Conservation (phyloP, 2,888 invertebrate genomes). For the Protophormia terraenovae region DNA sequence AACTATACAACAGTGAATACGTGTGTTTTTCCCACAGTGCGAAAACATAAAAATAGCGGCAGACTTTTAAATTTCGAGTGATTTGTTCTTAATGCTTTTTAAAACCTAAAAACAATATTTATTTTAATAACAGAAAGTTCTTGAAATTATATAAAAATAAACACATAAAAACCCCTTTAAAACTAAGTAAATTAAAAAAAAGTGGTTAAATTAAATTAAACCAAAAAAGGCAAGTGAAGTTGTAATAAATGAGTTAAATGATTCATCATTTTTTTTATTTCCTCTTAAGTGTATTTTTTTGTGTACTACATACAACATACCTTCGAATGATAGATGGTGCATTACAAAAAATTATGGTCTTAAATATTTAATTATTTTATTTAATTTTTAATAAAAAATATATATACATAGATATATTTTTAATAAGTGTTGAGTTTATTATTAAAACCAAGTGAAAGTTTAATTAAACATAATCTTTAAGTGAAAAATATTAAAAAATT, state of each 20-base stretch:
- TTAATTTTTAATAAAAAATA: neutral
- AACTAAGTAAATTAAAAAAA: neutral
- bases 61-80: neutral
- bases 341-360: neutral
- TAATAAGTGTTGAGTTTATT: neutral
- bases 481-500: neutral
- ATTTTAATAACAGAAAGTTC: slow-evolving; percentile 15
- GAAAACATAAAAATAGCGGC: neutral
- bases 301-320: too few species aligned
- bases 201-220: neutral
- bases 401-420: too few species aligned
- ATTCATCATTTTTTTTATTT: slow-evolving; percentile 1
- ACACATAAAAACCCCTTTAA: neutral
- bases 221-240: slow-evolving; percentile 33
- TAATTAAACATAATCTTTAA: neutral
- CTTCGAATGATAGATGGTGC: too few species aligned
- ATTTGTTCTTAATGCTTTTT: neutral
- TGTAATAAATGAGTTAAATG: slow-evolving; percentile 6
- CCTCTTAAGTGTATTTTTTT: neutral
- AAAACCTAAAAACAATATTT: neutral
- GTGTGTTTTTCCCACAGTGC: slow-evolving; percentile 5
- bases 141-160: neutral
- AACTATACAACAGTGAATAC: slow-evolving; percentile 2
- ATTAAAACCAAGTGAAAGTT: slow-evolving; percentile 32
- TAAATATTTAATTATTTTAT: neutral